phyloP scores from a whole-genome alignment of 2,888 invertebrate genomes.

The Zhengitettix transpicula region DNA sequence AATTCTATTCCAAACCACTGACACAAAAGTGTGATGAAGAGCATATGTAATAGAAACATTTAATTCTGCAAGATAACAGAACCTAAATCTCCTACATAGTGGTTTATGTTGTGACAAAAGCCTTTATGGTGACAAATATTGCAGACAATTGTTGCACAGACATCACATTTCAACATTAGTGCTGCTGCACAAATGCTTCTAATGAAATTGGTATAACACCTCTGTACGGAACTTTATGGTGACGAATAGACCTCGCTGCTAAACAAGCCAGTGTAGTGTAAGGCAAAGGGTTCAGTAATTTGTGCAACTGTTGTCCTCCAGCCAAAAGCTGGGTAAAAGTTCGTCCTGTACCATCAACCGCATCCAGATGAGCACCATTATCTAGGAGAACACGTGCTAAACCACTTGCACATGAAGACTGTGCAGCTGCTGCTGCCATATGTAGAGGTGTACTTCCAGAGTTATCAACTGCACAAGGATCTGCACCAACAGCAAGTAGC shows the following conservation, averaged over 20 bases:
- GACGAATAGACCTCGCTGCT: slow-evolving; percentile 57
- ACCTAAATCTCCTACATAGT: no score
- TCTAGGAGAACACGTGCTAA: slow-evolving; percentile 56
- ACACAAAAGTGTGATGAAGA: no score
- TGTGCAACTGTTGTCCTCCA: slow-evolving; percentile 37
- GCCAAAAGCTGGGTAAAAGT: slow-evolving; percentile 51
- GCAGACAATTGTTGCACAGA: no score
- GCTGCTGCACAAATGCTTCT: slow-evolving; percentile 26
- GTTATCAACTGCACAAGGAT: slow-evolving; percentile 61
- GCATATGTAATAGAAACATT: no score
- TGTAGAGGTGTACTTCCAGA: slow-evolving; percentile 81
- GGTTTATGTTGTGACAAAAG: no score
- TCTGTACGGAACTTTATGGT: slow-evolving; percentile 24
- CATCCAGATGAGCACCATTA: slow-evolving; percentile 73
- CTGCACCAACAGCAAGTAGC: slow-evolving; percentile 66
- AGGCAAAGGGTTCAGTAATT: slow-evolving; percentile 57
- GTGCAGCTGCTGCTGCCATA: slow-evolving; percentile 45
- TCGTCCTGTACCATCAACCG: slow-evolving; percentile 57
- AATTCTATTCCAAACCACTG: no score
- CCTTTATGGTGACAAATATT: no score
- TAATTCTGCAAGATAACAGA: no score
- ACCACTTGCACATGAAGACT: slow-evolving; percentile 49
- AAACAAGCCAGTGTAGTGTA: slow-evolving; percentile 72
- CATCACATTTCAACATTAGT: slow-evolving; percentile 17
- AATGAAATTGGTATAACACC: slow-evolving; percentile 27